Base-by-base conservation (phyloP, 2,113 vertebrate genomes). In the Isurus oxyrinchus region DNA sequence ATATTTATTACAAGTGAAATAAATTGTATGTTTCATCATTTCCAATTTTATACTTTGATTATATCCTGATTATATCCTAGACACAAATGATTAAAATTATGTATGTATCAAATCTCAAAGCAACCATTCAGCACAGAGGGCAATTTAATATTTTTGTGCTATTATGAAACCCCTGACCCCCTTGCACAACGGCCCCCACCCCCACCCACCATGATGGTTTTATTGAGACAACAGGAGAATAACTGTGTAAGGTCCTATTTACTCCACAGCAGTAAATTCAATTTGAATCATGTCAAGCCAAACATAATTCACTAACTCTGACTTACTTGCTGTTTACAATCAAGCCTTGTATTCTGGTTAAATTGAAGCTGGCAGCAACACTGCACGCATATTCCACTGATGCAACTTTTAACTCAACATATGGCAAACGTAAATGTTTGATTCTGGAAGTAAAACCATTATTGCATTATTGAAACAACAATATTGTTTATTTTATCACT, bases 31-130 rank as follows among this genome's bases (percentile, higher is more conserved):
- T 95, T 95, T 55, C 67, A 95, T 72, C 67, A 23, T 76, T 95
- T 72, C 27, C 67, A 49, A 95, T 95, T 94, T 44, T 95, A 95
- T 61, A 63, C 35, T 66, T 94, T 94, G 90, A 94, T 94, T 94
- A 94, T 40, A 72, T 76, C 67, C 44, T 95, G 94, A 95, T 91
- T 95, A 95, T 53, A 69, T 31, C 23, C 94, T 53, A 40, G 90
- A 66, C 61, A 94, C n/a, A 94, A 94, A 63, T 94, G 90, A 94
- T 94, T 94, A 66, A 94, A 94, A 94, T 94, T 94, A 40, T 63
- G 90, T 40, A 94, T 94, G 90, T 94, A 94, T 94, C 90, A 63
- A 94, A 63, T 66, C 59, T 94, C 88, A 91, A 91, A 91, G 88
- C 88, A 90, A 90, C 87, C 13, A 91, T 91, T 94, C 90, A 94